Base-by-base conservation (phyloP, 1,140 invertebrate species). In the Leptestheria dahalacensis region DNA sequence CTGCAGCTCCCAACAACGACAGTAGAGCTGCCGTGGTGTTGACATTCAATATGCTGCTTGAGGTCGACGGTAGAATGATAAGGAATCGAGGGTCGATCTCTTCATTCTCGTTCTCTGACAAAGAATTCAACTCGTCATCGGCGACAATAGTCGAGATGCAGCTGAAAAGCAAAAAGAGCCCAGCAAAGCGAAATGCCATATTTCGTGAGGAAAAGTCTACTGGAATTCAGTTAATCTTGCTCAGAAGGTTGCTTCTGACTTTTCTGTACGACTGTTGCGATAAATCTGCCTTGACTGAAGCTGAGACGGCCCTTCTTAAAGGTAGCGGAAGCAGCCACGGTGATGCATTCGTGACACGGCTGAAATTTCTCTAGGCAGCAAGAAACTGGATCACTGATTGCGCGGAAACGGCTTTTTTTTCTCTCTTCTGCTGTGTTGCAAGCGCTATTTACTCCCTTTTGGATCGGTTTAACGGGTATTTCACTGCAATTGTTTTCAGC, bases 71-170 rank as follows among this genome's bases (percentile, higher is more conserved):
- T 15, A 56, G 26, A 21, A 56, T 25, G 20, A 56, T 41, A 29
- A 56, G 10, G 10, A 56, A 56, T n/a, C 53, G 21, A 56, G 53
- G 53, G 26, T 56, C 53, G 9, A 29, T 41, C 15, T 41, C 33
- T 41, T 41, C 33, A 41, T 6, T 6, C 6, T 41, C 6, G 6
- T 41, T 6, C 33, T 6, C 33, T 6, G 33, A 41, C 6, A 41
- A 6, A 15, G 33, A 41, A 41, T 41, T 41, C 6, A 41, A 15
- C 6, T 41, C 33, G 6, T 6, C 33, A 41, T 41, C 33, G 6
- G 33, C 33, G 6, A 41, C 33, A 9, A 15, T 15, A 9, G 33
- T 15, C 33, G 15, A 15, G 33, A 41, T 9, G 15, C 33, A 41
- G 33, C 33, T 41, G 15, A 41, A 41, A 41, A 41, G 33, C 33